These are phyloP conservation scores for Lasioglossum calceatum DNA, from an alignment of 2,888 invertebrate species.

Conservation along the genomic window DNA sequence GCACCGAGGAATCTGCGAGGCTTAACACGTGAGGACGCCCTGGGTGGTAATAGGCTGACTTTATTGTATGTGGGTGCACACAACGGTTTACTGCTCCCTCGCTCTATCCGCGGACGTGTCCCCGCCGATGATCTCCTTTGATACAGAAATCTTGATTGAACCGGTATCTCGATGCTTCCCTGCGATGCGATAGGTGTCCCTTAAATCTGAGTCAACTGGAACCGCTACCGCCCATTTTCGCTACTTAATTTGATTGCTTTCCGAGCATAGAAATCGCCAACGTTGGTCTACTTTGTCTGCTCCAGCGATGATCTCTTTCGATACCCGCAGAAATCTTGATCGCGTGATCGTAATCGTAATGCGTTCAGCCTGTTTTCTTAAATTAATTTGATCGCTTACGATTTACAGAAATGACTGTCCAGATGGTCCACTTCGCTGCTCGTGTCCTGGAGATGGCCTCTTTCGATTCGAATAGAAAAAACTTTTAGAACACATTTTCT, in stretches of 20 bases:
- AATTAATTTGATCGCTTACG: not conserved
- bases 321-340: conserved; percentile 5
- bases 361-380: not conserved
- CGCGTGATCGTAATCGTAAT: not conserved
- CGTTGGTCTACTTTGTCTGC: not conserved
- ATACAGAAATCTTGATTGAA: conserved; percentile 26
- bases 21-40: conserved; percentile 73
- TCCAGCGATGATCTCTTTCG: not conserved
- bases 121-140: conserved; percentile 16
- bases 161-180: not conserved
- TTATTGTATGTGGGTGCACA: conserved; percentile 65
- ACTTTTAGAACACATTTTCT: not conserved
- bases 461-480: not conserved
- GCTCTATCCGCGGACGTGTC: conserved; percentile 27
- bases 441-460: not conserved
- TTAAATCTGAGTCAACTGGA: not conserved
- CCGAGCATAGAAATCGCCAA: not conserved
- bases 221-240: not conserved
- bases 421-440: not conserved
- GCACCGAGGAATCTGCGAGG: conserved; percentile 65
- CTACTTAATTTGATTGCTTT: not conserved
- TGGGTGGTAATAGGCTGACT: conserved; percentile 80
- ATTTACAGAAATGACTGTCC: not conserved
- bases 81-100: conserved; percentile 47
- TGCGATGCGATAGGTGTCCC: not conserved